Percentiles rank a stretch among this genome's conserved stretches.
phyloP scores from a whole-genome alignment of 2,797 vertebrate genomes.

The Silurus aristotelis region DNA sequence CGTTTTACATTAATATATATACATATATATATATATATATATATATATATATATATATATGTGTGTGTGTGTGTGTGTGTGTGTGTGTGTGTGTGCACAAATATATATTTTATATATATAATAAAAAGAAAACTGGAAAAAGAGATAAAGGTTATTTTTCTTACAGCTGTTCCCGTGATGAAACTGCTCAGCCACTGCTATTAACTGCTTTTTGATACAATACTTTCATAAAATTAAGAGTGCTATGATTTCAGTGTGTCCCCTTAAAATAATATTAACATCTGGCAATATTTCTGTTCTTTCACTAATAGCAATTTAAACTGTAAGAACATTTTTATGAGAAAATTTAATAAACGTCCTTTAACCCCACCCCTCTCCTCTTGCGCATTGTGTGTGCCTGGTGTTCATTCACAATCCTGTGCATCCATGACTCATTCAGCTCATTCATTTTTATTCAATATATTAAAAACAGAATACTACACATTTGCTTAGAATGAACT shows the following conservation, averaged over 20 bases:
- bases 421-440: slow-evolving; percentile 6
- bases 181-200: neutral
- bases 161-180: neutral
- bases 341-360: neutral
- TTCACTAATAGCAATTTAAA: neutral
- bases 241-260: neutral
- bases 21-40: too few relatives aligned
- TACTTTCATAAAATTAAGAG: neutral
- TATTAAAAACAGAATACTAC: neutral
- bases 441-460: neutral
- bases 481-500: neutral
- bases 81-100: too few relatives aligned
- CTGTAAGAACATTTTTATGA: neutral
- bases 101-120: neutral
- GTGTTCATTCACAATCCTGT: neutral
- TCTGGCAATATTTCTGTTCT: neutral
- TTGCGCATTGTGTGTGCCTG: neutral
- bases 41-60: neutral
- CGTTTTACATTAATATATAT: neutral
- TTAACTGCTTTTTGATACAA: neutral
- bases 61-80: too few relatives aligned
- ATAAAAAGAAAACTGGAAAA: neutral
- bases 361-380: neutral
- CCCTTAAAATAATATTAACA: neutral
- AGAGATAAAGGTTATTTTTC: neutral